Evolutionary conservation across 2,888 invertebrate species (phyloP), one percentile per base, ranked within the genome.

Genomic region (Ophioninae sp.): DNA sequence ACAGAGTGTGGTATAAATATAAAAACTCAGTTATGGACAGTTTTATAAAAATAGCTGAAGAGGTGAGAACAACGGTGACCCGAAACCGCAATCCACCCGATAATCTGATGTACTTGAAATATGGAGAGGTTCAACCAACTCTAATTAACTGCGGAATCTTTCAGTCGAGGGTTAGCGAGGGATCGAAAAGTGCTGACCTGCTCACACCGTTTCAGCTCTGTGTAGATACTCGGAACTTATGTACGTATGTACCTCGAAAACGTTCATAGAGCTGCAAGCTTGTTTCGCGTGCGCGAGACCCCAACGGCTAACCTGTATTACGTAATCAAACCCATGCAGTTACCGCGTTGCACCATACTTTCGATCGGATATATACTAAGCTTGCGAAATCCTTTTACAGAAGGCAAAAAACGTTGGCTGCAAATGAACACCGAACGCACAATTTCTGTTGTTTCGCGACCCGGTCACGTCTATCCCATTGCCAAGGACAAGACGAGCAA

Each of bases 291-390:
- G 79, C 72, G 58, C 51, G 71, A 76, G 79, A 84, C 76, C 75
- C 68, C 67, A 79, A 72, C 81, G 39, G n/a, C n/a, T n/a, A 13
- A 64, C 41, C 63, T 84, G 63, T 71, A 84, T 81, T 74, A 82
- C 79, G 84, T 75, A 85, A 84, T 83, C 65, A 85, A 82, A 83
- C 79, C 75, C 76, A 73, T 80, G 80, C 77, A 83, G 68, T 76
- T 73, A 79, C 79, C 74, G 23, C 75, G 67, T 79, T 79, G 67
- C 79, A 81, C 61, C 72, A 72, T 76, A 81, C 58, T 76, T 79
- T 79, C 59, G 56, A 20, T 65, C 37, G 37, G 20, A 22, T 65
- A 75, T 74, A n/a, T 56, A 41, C 41, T 56, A 23, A 44, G 61
- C 56, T 9, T n/a, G 63, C 22, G 37, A 20, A 39, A 51, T 44